Evolutionary conservation across 2,113 vertebrate genomes (phyloP), one percentile per base, ranked within the genome.

Genomic region (Chionodraco myersi): DNA sequence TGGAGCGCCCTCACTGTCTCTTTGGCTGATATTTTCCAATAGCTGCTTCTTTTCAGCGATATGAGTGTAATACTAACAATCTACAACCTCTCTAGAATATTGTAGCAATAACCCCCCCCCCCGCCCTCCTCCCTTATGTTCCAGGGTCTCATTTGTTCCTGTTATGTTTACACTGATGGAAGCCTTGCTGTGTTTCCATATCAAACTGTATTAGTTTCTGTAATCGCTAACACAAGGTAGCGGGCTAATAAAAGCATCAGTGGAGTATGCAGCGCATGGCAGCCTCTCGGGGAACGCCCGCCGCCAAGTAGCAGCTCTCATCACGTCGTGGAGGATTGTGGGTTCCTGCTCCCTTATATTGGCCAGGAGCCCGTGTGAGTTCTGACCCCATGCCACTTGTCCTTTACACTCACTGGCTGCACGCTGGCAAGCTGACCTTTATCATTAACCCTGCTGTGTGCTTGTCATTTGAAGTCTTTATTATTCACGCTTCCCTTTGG

Each of bases 381-480:
- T 82, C 84, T 89, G 92, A 92, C 89, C 88, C 80, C 89, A 87
- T 92, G 89, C 86, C 87, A 87, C 89, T 91, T 94, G 94, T 92
- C 92, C 94, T 94, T 95, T 95, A 89, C 87, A 91, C 89, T 92
- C 81, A 64, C 62, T 83, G 90, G 84, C 86, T 89, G 80, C 94
- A 94, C 85, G 92, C 93, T 93, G 93, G 81, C 89, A 86, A 79
- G 67, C 68, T 94, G 94, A 95, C 94, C 94, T 95, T 95, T 93
- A 92, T 91, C 91, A 94, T 95, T 94, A 95, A 94, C 94, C 95
- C 93, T 68, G 89, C 92, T 92, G 92, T 81, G 90, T 92, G 90
- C 80, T 82, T 94, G 92, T 92, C 91, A 93, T 95, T 94, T 93
- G 92, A 94, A 93, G 93, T 93, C 88, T 94, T 92, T 92, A 93